These are phyloP conservation scores for Aurelia sp. DNA, from an alignment of 30 jellyfish, hydroid and myxozoan species.

Conservation along the genomic window DNA sequence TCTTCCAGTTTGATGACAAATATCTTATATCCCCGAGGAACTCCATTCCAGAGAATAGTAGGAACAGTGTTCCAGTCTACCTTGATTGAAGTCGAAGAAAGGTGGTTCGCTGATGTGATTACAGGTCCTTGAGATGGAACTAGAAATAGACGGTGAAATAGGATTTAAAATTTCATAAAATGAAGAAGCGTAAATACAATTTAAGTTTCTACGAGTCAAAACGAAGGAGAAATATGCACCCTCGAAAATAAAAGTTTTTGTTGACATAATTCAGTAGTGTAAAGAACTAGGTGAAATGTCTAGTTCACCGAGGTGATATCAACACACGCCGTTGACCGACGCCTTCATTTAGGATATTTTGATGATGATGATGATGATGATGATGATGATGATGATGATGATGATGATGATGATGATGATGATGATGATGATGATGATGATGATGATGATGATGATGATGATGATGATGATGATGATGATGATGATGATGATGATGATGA, in stretches of 20 bases:
- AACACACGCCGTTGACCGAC: too few relatives aligned
- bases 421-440: neutral
- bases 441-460: neutral
- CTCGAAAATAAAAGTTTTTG: too few relatives aligned
- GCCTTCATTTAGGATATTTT: too few relatives aligned
- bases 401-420: neutral
- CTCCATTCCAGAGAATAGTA: neutral
- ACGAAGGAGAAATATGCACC: too few relatives aligned
- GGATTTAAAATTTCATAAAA: too few relatives aligned
- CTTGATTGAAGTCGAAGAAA: conserved; percentile 8
- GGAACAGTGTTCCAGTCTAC: neutral
- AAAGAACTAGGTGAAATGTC: too few relatives aligned
- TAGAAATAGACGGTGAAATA: neutral
- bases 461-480: too few relatives aligned
- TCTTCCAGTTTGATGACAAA: neutral
- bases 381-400: neutral
- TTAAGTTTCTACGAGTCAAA: too few relatives aligned
- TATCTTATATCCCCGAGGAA: conserved; percentile 20
- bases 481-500: too few relatives aligned
- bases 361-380: neutral
- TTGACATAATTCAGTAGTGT: too few relatives aligned
- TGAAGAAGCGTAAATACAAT: too few relatives aligned
- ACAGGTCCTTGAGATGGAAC: conserved; percentile 17
- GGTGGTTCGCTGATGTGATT: conserved; percentile 1
- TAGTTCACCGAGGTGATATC: too few relatives aligned